Evolutionary conservation across 2,797 vertebrate genomes (phyloP), one percentile per base, ranked within the genome.

Genomic region (Arctocebus calabarensis): DNA sequence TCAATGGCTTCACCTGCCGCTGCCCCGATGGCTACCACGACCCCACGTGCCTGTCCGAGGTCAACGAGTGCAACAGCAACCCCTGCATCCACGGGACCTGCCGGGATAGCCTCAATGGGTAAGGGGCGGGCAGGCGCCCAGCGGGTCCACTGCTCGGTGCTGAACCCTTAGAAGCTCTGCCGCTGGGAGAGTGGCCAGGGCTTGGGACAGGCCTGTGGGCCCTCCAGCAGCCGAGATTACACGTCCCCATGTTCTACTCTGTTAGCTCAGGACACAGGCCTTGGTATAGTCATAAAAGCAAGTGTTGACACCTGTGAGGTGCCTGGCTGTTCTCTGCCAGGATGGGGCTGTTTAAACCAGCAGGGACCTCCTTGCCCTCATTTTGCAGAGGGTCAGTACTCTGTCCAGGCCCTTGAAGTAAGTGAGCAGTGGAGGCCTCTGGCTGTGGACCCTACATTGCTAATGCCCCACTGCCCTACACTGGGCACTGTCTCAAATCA

Each of bases 41-140:
- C 84, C 95, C 98, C 96, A 99, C 99, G 85, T 99, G 99, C 98
- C 98, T 99, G 96, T 99, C 99, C 0, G 99, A 99, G 98, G 99
- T 99, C 97, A 99, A 99, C 0, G 99, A 99, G 98, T 99, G 99
- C 96, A 99, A 99, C 97, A 99, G 99, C 98, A 99, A 99, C 96
- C 99, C 99, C 89, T 99, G 99, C 94, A 98, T 99, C 97, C 99
- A 99, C 0, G 99, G 99, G 4, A 98, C 98, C 94, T 99, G 99
- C 92, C 98, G 99, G 0, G 99, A 99, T 22, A 98, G 99, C 96
- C 97, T 99, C 97, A 99, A 99, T 0, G 99, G 99, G 99, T 99
- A 98, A 61, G 99, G 7, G 1, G 7, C 0, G 5, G 75, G 29
- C 9, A 4, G 32, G 32, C 32, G 14, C 9, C 17, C 29, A 25